These are phyloP conservation scores for Tinea semifulvella DNA, from an alignment of 2,888 invertebrate genomes.

Conservation along the genomic window DNA sequence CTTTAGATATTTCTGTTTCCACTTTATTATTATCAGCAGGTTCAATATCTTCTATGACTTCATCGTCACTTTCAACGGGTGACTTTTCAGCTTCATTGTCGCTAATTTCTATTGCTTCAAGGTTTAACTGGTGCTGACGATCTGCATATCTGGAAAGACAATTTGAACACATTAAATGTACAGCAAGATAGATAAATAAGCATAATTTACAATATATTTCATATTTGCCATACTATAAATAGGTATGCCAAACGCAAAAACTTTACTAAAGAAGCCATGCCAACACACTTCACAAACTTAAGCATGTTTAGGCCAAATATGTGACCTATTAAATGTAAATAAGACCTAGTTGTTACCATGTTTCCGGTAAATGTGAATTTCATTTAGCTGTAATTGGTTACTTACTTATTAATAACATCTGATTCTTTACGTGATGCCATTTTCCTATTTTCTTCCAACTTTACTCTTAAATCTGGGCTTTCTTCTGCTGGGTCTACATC, in stretches of 20 bases:
- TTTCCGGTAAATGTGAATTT: no score
- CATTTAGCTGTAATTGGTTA: no score
- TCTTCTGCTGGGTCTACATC: constrained; percentile 68
- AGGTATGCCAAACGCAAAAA: no score
- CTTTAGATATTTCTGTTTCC: constrained; percentile 22
- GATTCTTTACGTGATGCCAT: constrained; percentile 53
- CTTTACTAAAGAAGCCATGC: background rate
- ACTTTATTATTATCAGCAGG: constrained; percentile 14
- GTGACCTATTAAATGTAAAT: no score
- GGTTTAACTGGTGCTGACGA: constrained; percentile 44
- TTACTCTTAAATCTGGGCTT: constrained; percentile 57
- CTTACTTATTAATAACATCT: constrained; percentile 65
- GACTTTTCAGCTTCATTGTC: constrained; percentile 59
- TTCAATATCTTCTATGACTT: constrained; percentile 19
- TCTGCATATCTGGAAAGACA: constrained; percentile 44
- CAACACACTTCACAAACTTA: no score
- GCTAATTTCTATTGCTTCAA: constrained; percentile 49
- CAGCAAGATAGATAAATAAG: no score
- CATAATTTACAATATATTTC: no score
- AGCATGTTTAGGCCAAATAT: no score
- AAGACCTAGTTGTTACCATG: no score
- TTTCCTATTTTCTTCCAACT: constrained; percentile 66
- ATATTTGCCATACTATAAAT: no score
- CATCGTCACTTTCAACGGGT: constrained; percentile 51
- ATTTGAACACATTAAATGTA: no score